phyloP scores from a whole-genome alignment of 2,888 invertebrate species.

The Drosophila setosimentum region DNA sequence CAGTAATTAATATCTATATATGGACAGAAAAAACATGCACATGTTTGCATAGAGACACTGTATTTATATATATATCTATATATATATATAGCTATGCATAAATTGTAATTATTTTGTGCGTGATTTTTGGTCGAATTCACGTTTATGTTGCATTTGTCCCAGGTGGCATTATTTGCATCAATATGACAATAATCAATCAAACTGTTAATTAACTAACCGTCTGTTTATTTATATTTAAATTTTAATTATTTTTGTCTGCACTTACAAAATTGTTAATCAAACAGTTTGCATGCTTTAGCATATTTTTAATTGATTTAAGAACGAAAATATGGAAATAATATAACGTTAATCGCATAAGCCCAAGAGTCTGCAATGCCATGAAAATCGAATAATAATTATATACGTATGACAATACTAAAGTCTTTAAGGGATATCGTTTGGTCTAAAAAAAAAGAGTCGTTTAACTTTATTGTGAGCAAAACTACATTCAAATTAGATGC shows the following conservation, averaged over 20 bases:
- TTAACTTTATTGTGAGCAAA: not conserved
- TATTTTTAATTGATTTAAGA: not conserved
- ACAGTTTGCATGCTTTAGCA: not conserved
- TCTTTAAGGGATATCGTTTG: not conserved
- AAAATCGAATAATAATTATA: not conserved
- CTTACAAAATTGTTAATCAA: not conserved
- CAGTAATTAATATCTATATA: constrained; percentile 59
- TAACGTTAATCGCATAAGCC: not conserved
- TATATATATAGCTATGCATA: constrained; percentile 24
- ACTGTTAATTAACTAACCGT: constrained; percentile 72
- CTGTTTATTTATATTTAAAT: constrained; percentile 58
- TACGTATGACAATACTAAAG: not conserved
- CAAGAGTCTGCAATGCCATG: not conserved
- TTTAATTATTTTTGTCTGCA: constrained; percentile 62
- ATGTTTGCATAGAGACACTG: not conserved
- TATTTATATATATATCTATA: not conserved
- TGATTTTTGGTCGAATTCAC: constrained; percentile 67
- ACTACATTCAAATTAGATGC: not conserved
- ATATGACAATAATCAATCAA: constrained; percentile 70
- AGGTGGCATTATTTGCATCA: constrained; percentile 42
- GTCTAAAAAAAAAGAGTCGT: not conserved
- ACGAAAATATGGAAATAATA: not conserved
- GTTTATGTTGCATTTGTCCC: not conserved
- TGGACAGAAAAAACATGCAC: not conserved
- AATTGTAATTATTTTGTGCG: constrained; percentile 70